Percentiles rank a stretch among this genome's conserved stretches.
These are phyloP conservation scores for Piaya cayana DNA, from an alignment of 2,113 vertebrate genomes.

Conservation along the genomic window DNA sequence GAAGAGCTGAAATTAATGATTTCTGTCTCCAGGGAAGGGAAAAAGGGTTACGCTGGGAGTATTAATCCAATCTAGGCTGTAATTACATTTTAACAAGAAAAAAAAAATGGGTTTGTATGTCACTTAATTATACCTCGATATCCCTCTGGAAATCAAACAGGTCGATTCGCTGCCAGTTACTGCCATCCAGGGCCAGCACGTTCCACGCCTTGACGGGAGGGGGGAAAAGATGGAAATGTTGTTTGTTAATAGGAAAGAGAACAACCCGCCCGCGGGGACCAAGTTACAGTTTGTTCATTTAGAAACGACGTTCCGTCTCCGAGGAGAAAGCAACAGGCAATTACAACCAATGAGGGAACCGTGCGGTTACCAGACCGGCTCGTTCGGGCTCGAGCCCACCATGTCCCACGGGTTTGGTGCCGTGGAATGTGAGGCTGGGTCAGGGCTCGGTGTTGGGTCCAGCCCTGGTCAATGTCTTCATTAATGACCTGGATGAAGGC, in stretches of 20 bases:
- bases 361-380: background rate
- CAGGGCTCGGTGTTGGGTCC: too few relatives aligned
- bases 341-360: background rate
- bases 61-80: slow-evolving; percentile 41
- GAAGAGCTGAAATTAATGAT: slow-evolving; percentile 47
- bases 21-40: slow-evolving; percentile 48
- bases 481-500: too few relatives aligned
- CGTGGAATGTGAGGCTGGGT: fast-evolving
- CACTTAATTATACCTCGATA: slow-evolving; percentile 88
- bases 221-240: slow-evolving; percentile 13
- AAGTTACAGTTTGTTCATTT: background rate
- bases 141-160: slow-evolving; percentile 99
- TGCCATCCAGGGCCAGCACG: slow-evolving; percentile 96
- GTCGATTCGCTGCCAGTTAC: slow-evolving; percentile 99
- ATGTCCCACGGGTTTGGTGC: background rate
- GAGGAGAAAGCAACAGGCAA: background rate
- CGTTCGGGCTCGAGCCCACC: background rate
- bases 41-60: slow-evolving; percentile 11
- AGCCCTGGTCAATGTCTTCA: too few relatives aligned
- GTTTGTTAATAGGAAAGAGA: slow-evolving; percentile 7
- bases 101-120: slow-evolving; percentile 61
- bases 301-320: background rate
- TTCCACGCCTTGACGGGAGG: slow-evolving; percentile 90
- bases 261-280: background rate
- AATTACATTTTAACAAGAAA: slow-evolving; percentile 67